A percentile compares a stretch with the other conserved stretches of the same genome.
Conservation (phyloP, 2,113 vertebrate genomes). For the Mohoua ochrocephala region DNA sequence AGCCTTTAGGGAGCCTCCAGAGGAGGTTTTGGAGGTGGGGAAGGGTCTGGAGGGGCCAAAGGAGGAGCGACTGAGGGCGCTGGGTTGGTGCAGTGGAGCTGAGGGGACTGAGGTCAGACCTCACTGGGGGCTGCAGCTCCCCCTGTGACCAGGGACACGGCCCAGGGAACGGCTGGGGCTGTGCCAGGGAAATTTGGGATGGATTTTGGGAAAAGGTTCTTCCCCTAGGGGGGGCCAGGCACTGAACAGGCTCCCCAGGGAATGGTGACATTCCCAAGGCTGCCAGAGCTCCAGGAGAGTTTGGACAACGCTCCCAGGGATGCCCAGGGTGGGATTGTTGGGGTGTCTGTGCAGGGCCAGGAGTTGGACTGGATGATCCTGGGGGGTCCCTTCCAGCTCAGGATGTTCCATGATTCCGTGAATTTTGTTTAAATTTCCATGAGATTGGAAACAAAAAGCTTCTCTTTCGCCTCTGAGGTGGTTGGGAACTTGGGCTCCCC, state of each 20-base stretch:
- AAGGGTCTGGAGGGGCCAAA: neutral
- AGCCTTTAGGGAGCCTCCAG: neutral
- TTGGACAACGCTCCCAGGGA: accelerated
- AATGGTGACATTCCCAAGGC: accelerated
- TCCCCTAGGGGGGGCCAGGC: accelerated
- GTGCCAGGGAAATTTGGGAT: neutral
- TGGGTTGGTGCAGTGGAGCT: neutral
- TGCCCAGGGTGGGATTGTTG: neutral
- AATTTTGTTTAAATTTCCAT: neutral
- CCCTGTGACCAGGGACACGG: neutral
- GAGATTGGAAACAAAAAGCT: neutral
- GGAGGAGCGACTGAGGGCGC: accelerated
- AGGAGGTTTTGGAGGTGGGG: neutral
- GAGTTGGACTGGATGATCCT: accelerated
- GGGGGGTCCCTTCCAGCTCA: neutral
- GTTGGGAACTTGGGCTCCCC: accelerated
- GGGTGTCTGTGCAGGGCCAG: neutral
- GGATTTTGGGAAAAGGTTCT: neutral
- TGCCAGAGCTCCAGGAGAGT: neutral
- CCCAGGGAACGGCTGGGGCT: neutral
- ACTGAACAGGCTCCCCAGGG: neutral
- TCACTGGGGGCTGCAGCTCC: neutral
- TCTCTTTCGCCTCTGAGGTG: neutral
- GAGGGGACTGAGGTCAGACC: neutral
- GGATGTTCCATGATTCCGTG: neutral